These are phyloP conservation scores for Phthorimaea operculella DNA, from an alignment of 1,140 invertebrate genomes.

Conservation along the genomic window DNA sequence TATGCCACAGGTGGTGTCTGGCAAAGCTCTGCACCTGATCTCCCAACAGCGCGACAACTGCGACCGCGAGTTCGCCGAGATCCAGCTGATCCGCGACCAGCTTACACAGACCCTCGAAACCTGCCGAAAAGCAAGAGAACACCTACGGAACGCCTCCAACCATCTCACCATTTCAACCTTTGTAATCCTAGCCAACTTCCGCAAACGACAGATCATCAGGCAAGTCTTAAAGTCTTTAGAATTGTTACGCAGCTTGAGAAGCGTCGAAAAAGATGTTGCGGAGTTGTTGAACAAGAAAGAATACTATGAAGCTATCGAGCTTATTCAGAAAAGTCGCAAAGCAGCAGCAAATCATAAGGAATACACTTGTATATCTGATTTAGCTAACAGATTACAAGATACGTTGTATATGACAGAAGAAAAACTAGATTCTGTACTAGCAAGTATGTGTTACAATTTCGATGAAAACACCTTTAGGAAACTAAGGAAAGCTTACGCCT, in stretches of 20 bases:
- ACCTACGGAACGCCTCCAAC: conserved; percentile 79
- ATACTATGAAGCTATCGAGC: conserved; percentile 88
- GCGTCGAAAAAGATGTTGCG: conserved; percentile 85
- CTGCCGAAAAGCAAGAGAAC: conserved; percentile 76
- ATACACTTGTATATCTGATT: conserved; percentile 86
- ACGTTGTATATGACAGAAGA: conserved; percentile 93
- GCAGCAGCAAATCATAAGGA: conserved; percentile 84
- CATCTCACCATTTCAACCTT: conserved; percentile 88
- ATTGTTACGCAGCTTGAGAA: conserved; percentile 85
- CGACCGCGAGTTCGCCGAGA: conserved; percentile 83
- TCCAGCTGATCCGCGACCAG: conserved; percentile 81
- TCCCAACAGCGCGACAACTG: conserved; percentile 89
- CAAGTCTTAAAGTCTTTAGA: conserved; percentile 82
- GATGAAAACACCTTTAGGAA: conserved; percentile 79
- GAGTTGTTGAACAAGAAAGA: conserved; percentile 86
- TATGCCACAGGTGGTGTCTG: conserved; percentile 78
- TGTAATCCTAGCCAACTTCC: conserved; percentile 87
- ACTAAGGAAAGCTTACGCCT: conserved; percentile 85
- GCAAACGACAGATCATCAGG: conserved; percentile 83
- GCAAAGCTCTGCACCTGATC: conserved; percentile 90
- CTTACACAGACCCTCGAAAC: conserved; percentile 77
- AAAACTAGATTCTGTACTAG: conserved; percentile 87
- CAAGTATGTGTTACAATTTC: conserved; percentile 79
- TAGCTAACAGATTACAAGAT: conserved; percentile 90
- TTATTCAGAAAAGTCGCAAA: conserved; percentile 89